Base-by-base conservation (phyloP, 2,888 invertebrate genomes). In the Ennomos fuscantarius region DNA sequence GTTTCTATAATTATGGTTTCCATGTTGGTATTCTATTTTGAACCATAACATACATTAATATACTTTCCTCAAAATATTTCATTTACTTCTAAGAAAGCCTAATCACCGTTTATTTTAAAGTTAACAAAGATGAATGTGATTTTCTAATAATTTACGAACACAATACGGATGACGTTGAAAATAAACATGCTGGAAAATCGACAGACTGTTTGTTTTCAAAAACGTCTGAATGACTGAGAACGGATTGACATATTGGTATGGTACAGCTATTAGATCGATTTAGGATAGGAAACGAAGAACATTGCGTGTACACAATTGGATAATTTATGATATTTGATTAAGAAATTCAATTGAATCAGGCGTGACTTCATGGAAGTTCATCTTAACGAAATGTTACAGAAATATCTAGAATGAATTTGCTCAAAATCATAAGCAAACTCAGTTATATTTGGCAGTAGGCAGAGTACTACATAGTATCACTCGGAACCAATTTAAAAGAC, bases 161-260 rank as follows among this genome's bases (percentile, higher is more conserved):
- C 80, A 80, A 80, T 57, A 35, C 53, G 39, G 53, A 40, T 55
- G 64, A 64, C 62, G 83, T 72, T 79, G 73, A 81, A 83, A 84
- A 84, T 87, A 89, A 89, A 89, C 89, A 89, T 76, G 79, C 81
- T 78, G 66, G 72, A 69, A 69, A 37, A 65, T 39, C 47, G 63
- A 24, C 81, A 81, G 70, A 81, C 69, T 82, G 86, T 87, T 86
- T 88, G 82, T 87, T 86, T 87, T 81, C 81, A 86, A 85, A 43
- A 13, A 87, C 83, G 79, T 78, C 78, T 72, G 79, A 66, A 74
- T 73, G 79, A 78, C 79, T 78, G 70, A 76, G 78, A 76, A 70
- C 62, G 78, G 83, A 89, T 86, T 84, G 89, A 87, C 86, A 84
- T 84, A 86, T 83, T 75, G 83, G 74, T 77, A 73, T 68, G 67